Base-by-base conservation (phyloP, 2,888 invertebrate genomes). In the Hydrotaea cyrtoneurina region DNA sequence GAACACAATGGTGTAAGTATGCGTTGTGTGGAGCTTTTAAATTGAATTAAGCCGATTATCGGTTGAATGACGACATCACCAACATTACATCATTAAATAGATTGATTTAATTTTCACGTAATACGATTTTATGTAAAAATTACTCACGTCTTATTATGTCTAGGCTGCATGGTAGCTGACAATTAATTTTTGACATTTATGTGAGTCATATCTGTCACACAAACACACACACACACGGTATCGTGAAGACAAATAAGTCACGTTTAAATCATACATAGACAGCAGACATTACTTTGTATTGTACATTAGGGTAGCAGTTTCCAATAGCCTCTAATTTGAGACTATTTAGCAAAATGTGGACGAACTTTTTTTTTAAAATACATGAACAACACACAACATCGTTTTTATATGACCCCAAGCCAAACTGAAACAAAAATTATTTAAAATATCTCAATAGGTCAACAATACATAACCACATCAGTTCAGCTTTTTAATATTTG, bases 1-100 rank as follows among this genome's bases (percentile, higher is more conserved):
- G 95, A 95, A 87, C 94, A 94, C 82, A 92, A 92, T 87, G 93
- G 93, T 88, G 95, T 95, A 89, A 94, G 94, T 89, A 69, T 17
- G 36, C 2, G 66, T 53, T 66, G 39, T 72, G 50, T 13, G 53
- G 23, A n/a, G 15, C 31, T 55, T 74, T 57, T 46, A 43, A 74
- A 59, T 74, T 1, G 1, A 62, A 46, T 74, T 55, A 46, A 62
- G 59, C 36, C 59, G n/a, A 59, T 59, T 74, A 57, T 11, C 21
- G 59, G 7, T 26, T 23, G 43, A 73, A 17, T 59, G 11, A 71
- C 46, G 31, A 31, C 2, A 31, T 31, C 31, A 31, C 7, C 31
- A 31, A 4, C 7, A 75, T 59, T 77, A 4, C 7, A 75, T 59
- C 80, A 83, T 80, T 84, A 84, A 78, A 55, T 57, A 80, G 84